Evolutionary conservation across 2,797 vertebrate species (phyloP).

Genomic region (Bryconaethiops microstoma): DNA sequence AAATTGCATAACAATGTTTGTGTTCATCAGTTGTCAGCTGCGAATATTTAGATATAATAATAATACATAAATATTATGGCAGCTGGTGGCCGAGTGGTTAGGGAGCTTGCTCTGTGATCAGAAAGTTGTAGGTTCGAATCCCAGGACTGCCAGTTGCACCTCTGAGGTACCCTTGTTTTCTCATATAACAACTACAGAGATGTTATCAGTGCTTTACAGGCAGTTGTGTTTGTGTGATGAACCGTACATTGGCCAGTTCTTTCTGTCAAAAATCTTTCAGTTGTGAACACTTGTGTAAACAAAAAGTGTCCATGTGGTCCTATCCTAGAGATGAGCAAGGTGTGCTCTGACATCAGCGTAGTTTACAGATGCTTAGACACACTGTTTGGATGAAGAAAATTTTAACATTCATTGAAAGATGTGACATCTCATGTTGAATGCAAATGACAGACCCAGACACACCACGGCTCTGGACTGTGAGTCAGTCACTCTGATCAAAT

Average conservation of each 20-base stretch:
- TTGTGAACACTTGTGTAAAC: too few relatives aligned
- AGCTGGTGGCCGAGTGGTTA: too few relatives aligned
- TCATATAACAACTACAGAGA: background rate
- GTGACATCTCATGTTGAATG: background rate
- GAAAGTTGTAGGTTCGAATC: too few relatives aligned
- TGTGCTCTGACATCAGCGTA: background rate
- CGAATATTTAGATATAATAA: too few relatives aligned
- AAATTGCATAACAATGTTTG: too few relatives aligned
- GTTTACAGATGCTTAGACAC: background rate
- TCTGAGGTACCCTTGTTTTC: too few relatives aligned
- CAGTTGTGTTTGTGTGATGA: background rate
- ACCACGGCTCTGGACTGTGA: background rate
- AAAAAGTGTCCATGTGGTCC: background rate
- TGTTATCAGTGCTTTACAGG: background rate
- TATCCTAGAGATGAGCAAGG: too few relatives aligned
- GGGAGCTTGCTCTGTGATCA: too few relatives aligned
- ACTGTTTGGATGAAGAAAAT: background rate
- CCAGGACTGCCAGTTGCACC: too few relatives aligned
- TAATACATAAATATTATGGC: too few relatives aligned
- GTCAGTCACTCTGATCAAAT: background rate
- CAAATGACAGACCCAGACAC: background rate
- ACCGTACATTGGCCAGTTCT: background rate
- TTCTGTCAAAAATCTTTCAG: background rate
- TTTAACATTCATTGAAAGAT: background rate
- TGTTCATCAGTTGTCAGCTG: too few relatives aligned